Base-by-base conservation (phyloP, 2,113 vertebrate species). In the Protobothrops flavoviridis region DNA sequence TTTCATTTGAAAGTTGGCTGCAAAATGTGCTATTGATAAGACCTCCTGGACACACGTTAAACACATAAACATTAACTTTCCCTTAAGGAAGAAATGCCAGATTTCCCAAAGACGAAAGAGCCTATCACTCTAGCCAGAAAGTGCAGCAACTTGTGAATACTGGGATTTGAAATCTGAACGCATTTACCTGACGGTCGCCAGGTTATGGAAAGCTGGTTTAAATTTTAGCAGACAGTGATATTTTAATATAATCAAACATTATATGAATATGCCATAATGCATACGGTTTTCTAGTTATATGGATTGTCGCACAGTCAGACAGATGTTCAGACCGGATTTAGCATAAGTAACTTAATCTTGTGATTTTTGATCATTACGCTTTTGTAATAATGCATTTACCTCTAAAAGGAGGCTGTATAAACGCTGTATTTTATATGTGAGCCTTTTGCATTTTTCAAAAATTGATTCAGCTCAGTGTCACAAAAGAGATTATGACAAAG, bases 401-500 rank as follows among this genome's bases (percentile, higher is more conserved):
- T 61, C 23, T 48, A 61, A 90, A 69, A 9, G 1, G 15, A n/a
- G 48, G 3, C 64, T 69, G 17, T 50, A 29, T 69, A 69, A 50
- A 20, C 2, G 9, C 89, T 21, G 13, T 52, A n/a, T 23, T 53
- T 39, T 17, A 81, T 43, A 81, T 74, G 64, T 81, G 61, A 85
- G 53, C 0, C 12, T 85, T 91, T 45, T 52, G 5, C 33, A 33
- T n/a, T 48, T 52, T 52, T 90, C 50, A 74, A 33, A 74, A 24
- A 52, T 55, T 55, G n/a, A 53, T 81, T 53, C 20, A 52, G n/a
- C 20, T 29, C 1, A 74, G 7, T 52, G 26, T 81, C 95, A 91
- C 91, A 90, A 95, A 94, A 94, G 92, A 94, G 93, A 94, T 93
- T 95, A 61, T 20, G 5, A 52, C n/a, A 91, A 91, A 57, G 52